phyloP scores from a whole-genome alignment of 2,113 vertebrate genomes.

The Oplegnathus fasciatus region DNA sequence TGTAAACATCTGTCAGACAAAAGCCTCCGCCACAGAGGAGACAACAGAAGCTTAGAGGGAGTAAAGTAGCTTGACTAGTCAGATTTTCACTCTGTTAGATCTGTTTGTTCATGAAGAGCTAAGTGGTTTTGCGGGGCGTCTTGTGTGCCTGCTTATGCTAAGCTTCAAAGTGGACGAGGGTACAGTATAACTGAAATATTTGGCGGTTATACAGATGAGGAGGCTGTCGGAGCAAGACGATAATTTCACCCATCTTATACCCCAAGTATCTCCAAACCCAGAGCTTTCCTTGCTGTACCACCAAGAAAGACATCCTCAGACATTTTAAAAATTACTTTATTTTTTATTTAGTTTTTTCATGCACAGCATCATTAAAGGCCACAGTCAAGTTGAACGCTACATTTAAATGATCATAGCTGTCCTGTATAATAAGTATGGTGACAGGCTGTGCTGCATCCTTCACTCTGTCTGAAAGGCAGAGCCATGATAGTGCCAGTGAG shows the following conservation, averaged over 20 bases:
- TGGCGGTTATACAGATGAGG: constrained; percentile 31
- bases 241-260: neutral
- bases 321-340: neutral
- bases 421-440: neutral
- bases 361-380: neutral
- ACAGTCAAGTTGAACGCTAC: neutral
- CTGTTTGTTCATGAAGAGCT: constrained; percentile 65
- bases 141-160: constrained; percentile 22
- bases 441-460: neutral
- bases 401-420: neutral
- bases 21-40: constrained; percentile 70
- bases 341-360: neutral
- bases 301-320: neutral
- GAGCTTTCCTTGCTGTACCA: neutral
- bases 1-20: constrained; percentile 85
- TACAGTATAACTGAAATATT: constrained; percentile 20
- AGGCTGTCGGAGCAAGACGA: constrained; percentile 1
- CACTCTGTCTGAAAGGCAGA: neutral
- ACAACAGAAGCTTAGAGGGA: constrained; percentile 71
- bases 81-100: constrained; percentile 66
- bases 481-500: neutral
- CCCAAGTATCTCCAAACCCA: constrained; percentile 1
- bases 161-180: constrained; percentile 49
- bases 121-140: constrained; percentile 56
- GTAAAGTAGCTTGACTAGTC: constrained; percentile 72